A percentile compares a stretch with the other conserved stretches of the same genome.
Conservation (phyloP, 2,113 vertebrate species). For the Nothoprocta pentlandii region DNA sequence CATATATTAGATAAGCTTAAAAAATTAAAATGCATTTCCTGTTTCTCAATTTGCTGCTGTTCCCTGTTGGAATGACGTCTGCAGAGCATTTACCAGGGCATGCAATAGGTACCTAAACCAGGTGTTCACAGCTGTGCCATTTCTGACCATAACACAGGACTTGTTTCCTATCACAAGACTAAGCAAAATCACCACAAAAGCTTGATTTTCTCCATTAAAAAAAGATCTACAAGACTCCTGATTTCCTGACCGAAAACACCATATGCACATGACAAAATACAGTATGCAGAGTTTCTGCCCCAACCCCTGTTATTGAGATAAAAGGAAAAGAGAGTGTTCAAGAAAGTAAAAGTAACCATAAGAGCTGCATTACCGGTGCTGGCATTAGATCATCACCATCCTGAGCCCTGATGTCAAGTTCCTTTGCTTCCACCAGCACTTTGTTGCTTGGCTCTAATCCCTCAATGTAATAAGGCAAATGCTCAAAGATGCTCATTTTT, state of each 20-base stretch:
- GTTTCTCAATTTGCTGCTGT: neutral
- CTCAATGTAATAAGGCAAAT: neutral
- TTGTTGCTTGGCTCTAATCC: neutral
- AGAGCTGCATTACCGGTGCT: neutral
- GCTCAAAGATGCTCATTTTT: neutral
- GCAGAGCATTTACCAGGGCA: rapidly evolving
- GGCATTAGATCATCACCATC: neutral
- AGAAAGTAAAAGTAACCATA: neutral
- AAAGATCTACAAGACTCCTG: rapidly evolving
- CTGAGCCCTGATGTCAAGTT: neutral
- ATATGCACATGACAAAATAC: neutral
- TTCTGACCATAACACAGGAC: neutral
- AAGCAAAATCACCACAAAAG: neutral
- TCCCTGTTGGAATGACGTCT: neutral
- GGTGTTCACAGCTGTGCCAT: neutral
- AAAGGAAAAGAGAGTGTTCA: neutral
- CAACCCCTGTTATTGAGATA: neutral
- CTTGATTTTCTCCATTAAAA: neutral
- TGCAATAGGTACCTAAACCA: neutral
- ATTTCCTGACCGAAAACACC: neutral
- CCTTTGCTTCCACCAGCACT: neutral
- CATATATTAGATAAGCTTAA: neutral
- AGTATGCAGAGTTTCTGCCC: neutral
- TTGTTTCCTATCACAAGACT: neutral
- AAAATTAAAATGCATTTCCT: neutral